Percentiles rank a stretch among this genome's conserved stretches.
Conservation (phyloP, 2,888 invertebrate species). For the Cosmorhoe ocellata region DNA sequence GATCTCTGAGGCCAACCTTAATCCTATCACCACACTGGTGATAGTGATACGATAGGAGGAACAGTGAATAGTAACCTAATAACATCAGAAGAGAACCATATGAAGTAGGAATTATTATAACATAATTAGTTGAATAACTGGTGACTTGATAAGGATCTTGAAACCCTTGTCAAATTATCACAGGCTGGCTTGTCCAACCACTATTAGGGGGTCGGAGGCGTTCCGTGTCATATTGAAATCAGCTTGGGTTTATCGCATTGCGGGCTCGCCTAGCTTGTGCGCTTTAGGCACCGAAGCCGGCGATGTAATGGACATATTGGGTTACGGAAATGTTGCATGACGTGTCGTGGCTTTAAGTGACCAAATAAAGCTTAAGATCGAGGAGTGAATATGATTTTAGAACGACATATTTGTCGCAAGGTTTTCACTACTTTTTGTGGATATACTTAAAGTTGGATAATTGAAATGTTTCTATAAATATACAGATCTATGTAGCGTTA, state of each 20-base stretch:
- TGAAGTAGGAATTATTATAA: no score
- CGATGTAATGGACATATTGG: conserved; percentile 18
- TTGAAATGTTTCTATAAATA: no score
- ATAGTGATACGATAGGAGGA: no score
- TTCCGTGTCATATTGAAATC: conserved; percentile 36
- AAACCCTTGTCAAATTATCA: background rate
- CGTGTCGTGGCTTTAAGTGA: conserved; percentile 12
- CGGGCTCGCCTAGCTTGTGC: conserved; percentile 16
- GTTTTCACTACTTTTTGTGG: no score
- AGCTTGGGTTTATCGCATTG: conserved; percentile 41
- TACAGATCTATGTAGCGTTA: no score
- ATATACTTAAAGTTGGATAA: no score
- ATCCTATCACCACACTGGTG: no score
- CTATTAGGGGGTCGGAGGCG: conserved; percentile 10
- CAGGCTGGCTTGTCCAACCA: background rate
- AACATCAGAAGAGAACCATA: no score
- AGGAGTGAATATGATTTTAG: background rate
- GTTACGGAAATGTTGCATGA: conserved; percentile 19
- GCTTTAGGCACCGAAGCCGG: conserved; percentile 13
- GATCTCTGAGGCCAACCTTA: no score
- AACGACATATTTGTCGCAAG: background rate
- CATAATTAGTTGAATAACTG: no score
- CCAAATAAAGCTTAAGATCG: conserved; percentile 8
- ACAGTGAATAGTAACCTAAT: no score
- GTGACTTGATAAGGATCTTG: no score